phyloP scores from a whole-genome alignment of 1,140 invertebrate genomes.

The Dendrolimus punctatus region DNA sequence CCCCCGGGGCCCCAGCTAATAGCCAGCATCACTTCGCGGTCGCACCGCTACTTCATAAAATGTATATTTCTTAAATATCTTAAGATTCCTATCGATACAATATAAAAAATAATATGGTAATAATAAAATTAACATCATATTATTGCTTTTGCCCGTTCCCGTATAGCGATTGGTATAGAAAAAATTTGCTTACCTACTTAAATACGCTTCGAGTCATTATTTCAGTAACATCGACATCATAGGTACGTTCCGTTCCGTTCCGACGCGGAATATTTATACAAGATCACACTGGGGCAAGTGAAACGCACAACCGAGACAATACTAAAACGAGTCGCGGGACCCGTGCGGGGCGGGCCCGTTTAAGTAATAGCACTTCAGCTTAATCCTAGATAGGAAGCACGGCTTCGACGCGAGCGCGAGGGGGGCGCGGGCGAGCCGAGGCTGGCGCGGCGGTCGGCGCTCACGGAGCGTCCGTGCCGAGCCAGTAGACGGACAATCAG shows the following conservation, averaged over 20 bases:
- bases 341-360: conserved; percentile 44
- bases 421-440: conserved; percentile 21
- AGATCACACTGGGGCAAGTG: conserved; percentile 67
- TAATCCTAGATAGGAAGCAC: conserved; percentile 63
- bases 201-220: conserved; percentile 48
- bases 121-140: conserved; percentile 72
- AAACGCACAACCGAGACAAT: conserved; percentile 69
- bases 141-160: conserved; percentile 72
- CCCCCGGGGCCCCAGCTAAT: conserved; percentile 44
- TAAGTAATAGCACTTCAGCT: conserved; percentile 69
- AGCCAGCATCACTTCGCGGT: conserved; percentile 67
- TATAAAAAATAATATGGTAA: conserved; percentile 72
- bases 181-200: conserved; percentile 65
- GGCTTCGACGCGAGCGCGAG: conserved; percentile 28
- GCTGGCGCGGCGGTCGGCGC: conserved; percentile 28
- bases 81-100: conserved; percentile 66
- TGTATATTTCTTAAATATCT: conserved; percentile 64
- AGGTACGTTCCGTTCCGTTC: conserved; percentile 29
- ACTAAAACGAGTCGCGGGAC: conserved; percentile 57
- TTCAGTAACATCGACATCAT: conserved; percentile 42
- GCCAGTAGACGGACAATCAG: conserved; percentile 64
- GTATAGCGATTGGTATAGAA: conserved; percentile 72
- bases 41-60: conserved; percentile 64
- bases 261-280: conserved; percentile 40
- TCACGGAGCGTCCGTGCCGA: conserved; percentile 56